Evolutionary conservation across 1,140 invertebrate species (phyloP).

Genomic region (Drosophila baimaii): DNA sequence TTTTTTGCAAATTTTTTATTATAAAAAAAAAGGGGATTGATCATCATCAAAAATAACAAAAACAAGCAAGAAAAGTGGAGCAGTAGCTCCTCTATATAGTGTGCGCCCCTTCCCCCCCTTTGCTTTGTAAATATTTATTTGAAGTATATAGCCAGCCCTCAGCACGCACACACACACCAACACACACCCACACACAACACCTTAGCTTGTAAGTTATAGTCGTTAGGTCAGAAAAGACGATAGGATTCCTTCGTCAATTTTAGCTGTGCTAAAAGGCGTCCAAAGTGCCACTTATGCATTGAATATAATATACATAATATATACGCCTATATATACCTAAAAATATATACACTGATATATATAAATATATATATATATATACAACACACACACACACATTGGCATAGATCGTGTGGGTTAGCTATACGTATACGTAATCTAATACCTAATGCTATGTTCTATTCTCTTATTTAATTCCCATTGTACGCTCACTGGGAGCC

Average conservation of each 20-base stretch:
- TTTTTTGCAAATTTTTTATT: constrained; percentile 31
- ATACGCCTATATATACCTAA: constrained; percentile 36
- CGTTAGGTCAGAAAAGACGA: constrained; percentile 27
- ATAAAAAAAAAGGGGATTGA: constrained; percentile 7
- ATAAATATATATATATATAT: constrained; percentile 23
- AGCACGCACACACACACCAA: constrained; percentile 28
- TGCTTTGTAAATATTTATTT: constrained; percentile 82
- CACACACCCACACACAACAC: constrained; percentile 5
- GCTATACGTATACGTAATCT: constrained; percentile 45
- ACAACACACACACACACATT: constrained; percentile 17
- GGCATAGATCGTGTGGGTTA: constrained; percentile 33
- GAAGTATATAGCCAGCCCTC: constrained; percentile 52
- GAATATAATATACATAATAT: constrained; percentile 43
- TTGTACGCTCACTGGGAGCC: constrained; percentile 32
- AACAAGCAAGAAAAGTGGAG: constrained; percentile 13
- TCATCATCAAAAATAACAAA: not conserved
- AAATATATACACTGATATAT: constrained; percentile 38
- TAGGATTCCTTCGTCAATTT: constrained; percentile 32
- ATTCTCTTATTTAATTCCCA: constrained; percentile 34
- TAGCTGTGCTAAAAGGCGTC: constrained; percentile 72
- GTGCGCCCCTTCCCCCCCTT: constrained; percentile 13
- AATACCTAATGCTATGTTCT: constrained; percentile 35
- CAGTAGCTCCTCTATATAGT: too few species aligned
- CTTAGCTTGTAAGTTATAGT: constrained; percentile 62
- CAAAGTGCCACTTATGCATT: constrained; percentile 67